These are phyloP conservation scores for Drosophila albomicans DNA, from an alignment of 1,140 invertebrate species.

Conservation along the genomic window DNA sequence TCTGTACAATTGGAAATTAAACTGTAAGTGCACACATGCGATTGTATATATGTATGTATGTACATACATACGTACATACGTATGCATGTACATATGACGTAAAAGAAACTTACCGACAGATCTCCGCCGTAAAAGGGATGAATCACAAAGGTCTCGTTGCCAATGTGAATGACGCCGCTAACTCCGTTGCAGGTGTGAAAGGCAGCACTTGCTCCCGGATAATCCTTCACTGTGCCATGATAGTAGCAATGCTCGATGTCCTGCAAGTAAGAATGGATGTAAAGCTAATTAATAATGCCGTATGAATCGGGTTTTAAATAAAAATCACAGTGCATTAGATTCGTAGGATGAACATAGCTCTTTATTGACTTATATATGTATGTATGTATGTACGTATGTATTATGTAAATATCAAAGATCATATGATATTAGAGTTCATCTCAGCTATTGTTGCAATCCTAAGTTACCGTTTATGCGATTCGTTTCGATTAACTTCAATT, in stretches of 20 bases:
- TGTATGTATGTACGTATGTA: too few relatives aligned
- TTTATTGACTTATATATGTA: not conserved
- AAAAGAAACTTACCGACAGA: conserved; percentile 91
- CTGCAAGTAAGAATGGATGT: conserved; percentile 85
- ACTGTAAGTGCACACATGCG: too few relatives aligned
- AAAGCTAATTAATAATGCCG: not conserved
- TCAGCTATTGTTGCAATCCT: not conserved
- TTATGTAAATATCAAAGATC: not conserved
- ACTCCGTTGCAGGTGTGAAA: conserved; percentile 99
- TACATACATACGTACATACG: too few relatives aligned
- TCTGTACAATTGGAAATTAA: too few relatives aligned
- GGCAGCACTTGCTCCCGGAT: conserved; percentile 97
- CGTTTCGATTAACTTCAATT: not conserved
- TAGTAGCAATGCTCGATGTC: conserved; percentile 98
- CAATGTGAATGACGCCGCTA: conserved; percentile 97
- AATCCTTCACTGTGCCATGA: conserved; percentile 97
- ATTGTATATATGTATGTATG: too few relatives aligned
- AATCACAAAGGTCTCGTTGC: conserved; percentile 98
- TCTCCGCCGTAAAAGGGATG: conserved; percentile 98
- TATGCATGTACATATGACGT: not conserved
- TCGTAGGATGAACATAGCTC: conserved; percentile 2
- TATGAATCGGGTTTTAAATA: not conserved
- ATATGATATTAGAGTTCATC: not conserved
- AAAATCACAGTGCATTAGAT: not conserved
- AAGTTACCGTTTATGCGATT: not conserved